A percentile compares a stretch with the other conserved stretches of the same genome.
Evolutionary conservation across 2,888 invertebrate genomes (phyloP).

Genomic region (Limnephilus marmoratus): DNA sequence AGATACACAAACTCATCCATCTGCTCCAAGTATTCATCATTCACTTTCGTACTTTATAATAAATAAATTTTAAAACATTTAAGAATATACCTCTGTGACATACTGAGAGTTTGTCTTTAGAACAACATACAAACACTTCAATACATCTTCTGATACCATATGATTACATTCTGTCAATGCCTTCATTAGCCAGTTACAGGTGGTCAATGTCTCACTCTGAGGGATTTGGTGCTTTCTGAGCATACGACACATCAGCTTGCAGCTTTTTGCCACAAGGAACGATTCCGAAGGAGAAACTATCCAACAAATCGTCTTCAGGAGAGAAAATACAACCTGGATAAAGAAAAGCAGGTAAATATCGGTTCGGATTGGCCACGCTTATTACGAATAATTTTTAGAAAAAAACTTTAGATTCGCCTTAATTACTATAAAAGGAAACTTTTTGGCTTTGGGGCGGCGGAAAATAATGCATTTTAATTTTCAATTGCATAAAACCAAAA

Average conservation of each 20-base stretch:
- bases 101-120: constrained; percentile 69
- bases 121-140: constrained; percentile 71
- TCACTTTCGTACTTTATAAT: background rate
- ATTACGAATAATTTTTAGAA: too few species aligned
- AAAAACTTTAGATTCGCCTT: too few species aligned
- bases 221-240: constrained; percentile 69
- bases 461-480: too few species aligned
- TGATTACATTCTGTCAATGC: constrained; percentile 69
- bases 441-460: too few species aligned
- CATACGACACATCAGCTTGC: constrained; percentile 70
- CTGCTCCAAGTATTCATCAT: too few species aligned
- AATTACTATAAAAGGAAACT: too few species aligned
- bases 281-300: constrained; percentile 70
- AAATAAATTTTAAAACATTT: background rate
- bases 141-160: constrained; percentile 69
- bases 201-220: constrained; percentile 70
- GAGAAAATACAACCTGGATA: constrained; percentile 59
- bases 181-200: constrained; percentile 71
- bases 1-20: too few species aligned
- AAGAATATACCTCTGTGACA: constrained; percentile 58
- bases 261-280: constrained; percentile 71
- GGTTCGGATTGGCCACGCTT: too few species aligned
- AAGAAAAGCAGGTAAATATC: too few species aligned
- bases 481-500: too few species aligned
- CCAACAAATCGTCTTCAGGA: constrained; percentile 71